A percentile compares a stretch with the other conserved stretches of the same genome.
These are phyloP conservation scores for Craseonycteris thonglongyai DNA, from an alignment of 2,113 vertebrate genomes.

Conservation along the genomic window DNA sequence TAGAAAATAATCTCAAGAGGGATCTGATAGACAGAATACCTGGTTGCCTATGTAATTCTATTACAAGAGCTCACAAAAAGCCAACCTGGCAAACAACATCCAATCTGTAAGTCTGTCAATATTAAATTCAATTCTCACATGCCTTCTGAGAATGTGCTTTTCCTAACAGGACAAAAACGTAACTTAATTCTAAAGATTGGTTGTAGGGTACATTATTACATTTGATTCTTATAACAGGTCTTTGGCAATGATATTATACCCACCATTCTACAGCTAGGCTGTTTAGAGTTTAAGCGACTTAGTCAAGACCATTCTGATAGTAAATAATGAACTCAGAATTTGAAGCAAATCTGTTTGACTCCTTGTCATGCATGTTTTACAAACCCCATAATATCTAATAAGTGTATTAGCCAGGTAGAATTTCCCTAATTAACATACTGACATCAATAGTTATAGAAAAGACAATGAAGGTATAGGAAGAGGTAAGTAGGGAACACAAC, in stretches of 20 bases:
- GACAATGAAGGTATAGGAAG: not conserved
- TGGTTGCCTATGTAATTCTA: not conserved
- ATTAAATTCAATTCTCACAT: not conserved
- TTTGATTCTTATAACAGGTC: not conserved
- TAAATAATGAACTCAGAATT: not conserved
- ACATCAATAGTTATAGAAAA: not conserved
- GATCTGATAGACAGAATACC: not conserved
- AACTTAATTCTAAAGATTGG: not conserved
- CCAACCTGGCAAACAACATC: not conserved
- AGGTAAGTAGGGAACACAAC: not conserved
- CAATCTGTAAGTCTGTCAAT: not conserved
- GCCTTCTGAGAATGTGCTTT: not conserved
- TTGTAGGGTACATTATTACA: not conserved
- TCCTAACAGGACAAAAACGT: not conserved
- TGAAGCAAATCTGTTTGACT: not conserved
- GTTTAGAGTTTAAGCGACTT: not conserved
- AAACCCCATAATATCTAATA: not conserved
- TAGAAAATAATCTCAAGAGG: not conserved
- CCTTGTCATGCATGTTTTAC: not conserved
- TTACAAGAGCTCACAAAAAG: not conserved
- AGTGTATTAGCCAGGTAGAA: not conserved
- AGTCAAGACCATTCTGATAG: not conserved
- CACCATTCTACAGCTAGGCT: not conserved
- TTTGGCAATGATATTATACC: not conserved
- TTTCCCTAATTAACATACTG: not conserved